Base-by-base conservation (phyloP, 2,888 invertebrate species). In the Sarcophaga caerulescens region DNA sequence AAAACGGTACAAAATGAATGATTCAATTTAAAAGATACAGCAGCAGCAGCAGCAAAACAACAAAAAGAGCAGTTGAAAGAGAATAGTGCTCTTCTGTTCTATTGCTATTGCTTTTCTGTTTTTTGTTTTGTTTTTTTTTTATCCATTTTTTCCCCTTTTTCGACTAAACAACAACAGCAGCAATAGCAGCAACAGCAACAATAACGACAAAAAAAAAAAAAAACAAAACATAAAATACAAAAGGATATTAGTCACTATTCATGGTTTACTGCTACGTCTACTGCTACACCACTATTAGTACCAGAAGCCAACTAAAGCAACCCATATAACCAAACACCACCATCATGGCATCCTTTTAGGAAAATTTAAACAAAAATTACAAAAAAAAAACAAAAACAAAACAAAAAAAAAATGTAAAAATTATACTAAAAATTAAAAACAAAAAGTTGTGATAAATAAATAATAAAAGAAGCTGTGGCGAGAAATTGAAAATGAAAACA, bases 1-100 rank as follows among this genome's bases (percentile, higher is more conserved):
- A 63, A 77, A 70, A 63, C 19, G 80, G 65, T 44, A 77, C 80
- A 57, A 44, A 86, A 82, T 75, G 85, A 85, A 86, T 86, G 86
- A 86, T 86, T 86, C 84, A 84, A 84, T 86, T 86, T 86, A 62
- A 74, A 60, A 78, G 86, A 84, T 86, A 84, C 78, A 80, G 62
- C 52, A 75, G 76, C 78, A 80, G 62, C 52, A 75, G 76, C 75
- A 68, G 66, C 70, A 85, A 8, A 35, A 82, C 71, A 80, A 86
- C 44, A 19, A 23, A 76, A 62, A 73, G 0, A 75, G 68, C 76
- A 68, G 66, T 71, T 80, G 11, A 68, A 81, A 84, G 19, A 19
- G 17, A 76, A 79, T 63, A 66, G 21, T 21, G 52, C 70, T 78
- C 47, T 66, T 66, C 45, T 66, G n/a, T 59, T 47, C 5, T 52